Base-by-base conservation (phyloP, 2,113 vertebrate species). In the Lonchura striata region DNA sequence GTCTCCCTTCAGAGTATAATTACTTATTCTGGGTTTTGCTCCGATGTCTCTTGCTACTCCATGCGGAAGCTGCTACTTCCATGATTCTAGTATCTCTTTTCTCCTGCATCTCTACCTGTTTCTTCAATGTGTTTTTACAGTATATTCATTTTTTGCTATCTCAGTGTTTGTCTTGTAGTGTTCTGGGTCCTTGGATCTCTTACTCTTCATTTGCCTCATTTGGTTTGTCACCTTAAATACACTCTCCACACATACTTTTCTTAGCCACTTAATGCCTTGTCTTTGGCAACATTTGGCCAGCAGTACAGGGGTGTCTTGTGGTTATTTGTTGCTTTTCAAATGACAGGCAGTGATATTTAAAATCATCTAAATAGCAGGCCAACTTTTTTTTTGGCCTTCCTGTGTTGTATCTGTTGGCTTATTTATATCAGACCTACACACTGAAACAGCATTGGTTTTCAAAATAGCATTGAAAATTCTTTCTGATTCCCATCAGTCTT, bases 301-400 rank as follows among this genome's bases (percentile, higher is more conserved):
- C 42, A 7, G 2, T 52, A 33, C 15, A 68, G 49, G 39, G 18
- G 18, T 19, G 24, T 77, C 22, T 79, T 90, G 60, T 81, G 60
- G 60, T 84, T 92, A 63, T 59, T 92, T 82, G 42, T 66, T 88
- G 66, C 22, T 47, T 57, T 93, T 93, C 60, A 71, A 78, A 91
- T 76, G 46, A 15, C 35, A 72, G 60, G 18, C 35, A 37, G 46
- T 88, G 82, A 68, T 42, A 59, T 74, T 90, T 86, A 83, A 80
- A 86, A n/a, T 63, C 13, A 28, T 70, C 42, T 63, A 88, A 95
- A 83, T 30, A 80, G 37, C 52, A 82, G 37, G 21, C 17, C 41
- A 95, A 15, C 30, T 52, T 90, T 90, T 63, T 82, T 91, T 44
- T 33, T 96, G n/a, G 3, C 61, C 90, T 96, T 95, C 39, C 33